These are phyloP conservation scores for Pristionchus mayeri DNA, from an alignment of 2,888 invertebrate genomes.

Conservation along the genomic window DNA sequence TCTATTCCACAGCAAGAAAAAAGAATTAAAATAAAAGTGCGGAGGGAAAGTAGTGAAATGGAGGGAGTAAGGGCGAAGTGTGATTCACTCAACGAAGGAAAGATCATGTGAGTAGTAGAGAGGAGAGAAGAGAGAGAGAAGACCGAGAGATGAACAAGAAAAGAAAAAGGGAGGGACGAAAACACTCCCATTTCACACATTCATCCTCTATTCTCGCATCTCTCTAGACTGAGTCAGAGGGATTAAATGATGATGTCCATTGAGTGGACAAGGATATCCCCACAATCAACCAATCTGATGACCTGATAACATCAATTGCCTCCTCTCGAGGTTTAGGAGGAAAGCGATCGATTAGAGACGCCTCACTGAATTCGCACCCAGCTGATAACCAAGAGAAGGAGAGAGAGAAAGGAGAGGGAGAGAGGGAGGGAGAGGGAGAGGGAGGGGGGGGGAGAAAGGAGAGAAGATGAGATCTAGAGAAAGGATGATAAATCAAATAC, in stretches of 20 bases:
- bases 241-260: neutral
- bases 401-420: neutral
- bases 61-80: neutral
- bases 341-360: neutral
- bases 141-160: too few species aligned
- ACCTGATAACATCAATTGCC: neutral
- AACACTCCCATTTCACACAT: neutral
- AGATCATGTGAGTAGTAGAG: neutral
- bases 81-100: neutral
- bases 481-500: neutral
- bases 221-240: neutral
- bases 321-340: neutral
- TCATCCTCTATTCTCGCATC: neutral
- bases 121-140: neutral
- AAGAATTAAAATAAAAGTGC: too few species aligned
- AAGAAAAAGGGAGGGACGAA: neutral
- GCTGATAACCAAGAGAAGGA: slow-evolving; percentile 8
- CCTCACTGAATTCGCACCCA: neutral
- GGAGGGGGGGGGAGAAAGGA: slow-evolving; percentile 23
- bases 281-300: neutral
- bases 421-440: slow-evolving; percentile 11
- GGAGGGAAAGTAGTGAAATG: neutral
- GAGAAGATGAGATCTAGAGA: neutral
- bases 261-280: neutral
- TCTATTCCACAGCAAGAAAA: too few species aligned